Base-by-base conservation (phyloP, 1,140 invertebrate genomes). In the Plectus sambesii region DNA sequence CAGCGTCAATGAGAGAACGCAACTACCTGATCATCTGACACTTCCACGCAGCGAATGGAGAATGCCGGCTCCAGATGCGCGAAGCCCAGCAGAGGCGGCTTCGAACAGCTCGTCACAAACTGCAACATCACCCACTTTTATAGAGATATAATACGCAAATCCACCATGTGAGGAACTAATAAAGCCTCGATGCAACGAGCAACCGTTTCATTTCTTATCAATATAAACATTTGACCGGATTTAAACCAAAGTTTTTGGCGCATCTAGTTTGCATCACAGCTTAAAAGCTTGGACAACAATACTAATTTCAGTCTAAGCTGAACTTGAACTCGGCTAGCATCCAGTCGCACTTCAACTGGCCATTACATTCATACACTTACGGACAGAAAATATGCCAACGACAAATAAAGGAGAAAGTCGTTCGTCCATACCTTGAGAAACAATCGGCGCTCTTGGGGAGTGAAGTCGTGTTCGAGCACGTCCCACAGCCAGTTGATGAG, bases 401-500 rank as follows among this genome's bases (percentile, higher is more conserved):
- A 25, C 23, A 8, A 5, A 5, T 5, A 29, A 46, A 12, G 17
- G 39, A 41, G 5, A n/a, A 49, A 6, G 17, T 30, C 8, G 3
- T 40, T 9, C 1, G 2, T 15, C n/a, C 17, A 52, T 50, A 75
- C 74, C 64, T 97, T 98, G 0, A 99, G 74, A 74, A 99, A 97
- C 53, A 94, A 78, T 61, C 82, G 80, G 51, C 83, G 79, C 72
- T 98, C 93, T 42, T 88, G 79, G 69, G 85, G 81, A 6, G 76
- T 81, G 71, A 98, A 97, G 72, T 99, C 92, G 63, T 87, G 84
- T 60, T 92, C 85, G 23, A 99, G 72, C 56, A 99, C 87, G 71
- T 97, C 88, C 94, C 94, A 99, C 9, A 99, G 74, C 94, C 94
- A 99, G 62, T 84, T 82, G 12, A 99, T 84, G 30, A 99, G 87